Percentiles rank a stretch among this genome's conserved stretches.
phyloP scores from a whole-genome alignment of 30 jellyfish, hydroid and myxozoan genomes.

The Catostylus mosaicus region DNA sequence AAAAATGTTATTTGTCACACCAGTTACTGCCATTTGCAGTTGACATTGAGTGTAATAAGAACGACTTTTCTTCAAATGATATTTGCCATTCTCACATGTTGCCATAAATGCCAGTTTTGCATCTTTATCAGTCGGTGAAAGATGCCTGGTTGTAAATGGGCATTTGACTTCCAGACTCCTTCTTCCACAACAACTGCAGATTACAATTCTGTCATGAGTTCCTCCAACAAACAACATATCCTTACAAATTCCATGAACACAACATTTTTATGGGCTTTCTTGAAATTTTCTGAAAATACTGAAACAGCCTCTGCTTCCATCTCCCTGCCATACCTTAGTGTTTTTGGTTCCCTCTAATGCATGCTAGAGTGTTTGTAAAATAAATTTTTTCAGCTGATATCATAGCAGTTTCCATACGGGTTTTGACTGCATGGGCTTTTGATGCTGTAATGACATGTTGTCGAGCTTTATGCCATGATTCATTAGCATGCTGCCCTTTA shows the following conservation, averaged over 20 bases:
- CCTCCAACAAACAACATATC: slow-evolving; percentile 41
- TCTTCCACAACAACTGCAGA: slow-evolving; percentile 38
- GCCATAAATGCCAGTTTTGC: slow-evolving; percentile 5
- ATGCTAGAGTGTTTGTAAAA: slow-evolving; percentile 1
- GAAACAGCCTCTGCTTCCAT: slow-evolving; percentile 9
- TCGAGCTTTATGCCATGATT: slow-evolving; percentile 2
- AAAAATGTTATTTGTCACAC: background rate
- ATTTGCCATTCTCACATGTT: background rate
- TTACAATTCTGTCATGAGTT: slow-evolving; percentile 34
- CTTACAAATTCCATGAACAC: background rate
- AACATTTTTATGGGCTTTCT: slow-evolving; percentile 2
- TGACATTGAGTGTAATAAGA: slow-evolving; percentile 2
- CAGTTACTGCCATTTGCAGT: slow-evolving; percentile 6
- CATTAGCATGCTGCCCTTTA: slow-evolving; percentile 27
- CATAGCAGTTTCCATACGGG: slow-evolving; percentile 15
- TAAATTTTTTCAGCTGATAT: background rate
- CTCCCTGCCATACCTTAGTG: slow-evolving; percentile 3
- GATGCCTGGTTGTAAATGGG: slow-evolving; percentile 16
- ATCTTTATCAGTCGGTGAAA: background rate
- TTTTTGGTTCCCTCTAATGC: background rate
- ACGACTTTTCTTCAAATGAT: background rate
- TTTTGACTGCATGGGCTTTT: slow-evolving; percentile 29
- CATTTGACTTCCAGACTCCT: slow-evolving; percentile 26
- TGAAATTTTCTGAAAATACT: background rate
- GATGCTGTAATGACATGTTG: slow-evolving; percentile 42